Percentiles rank a stretch among this genome's conserved stretches.
Conservation (phyloP, 2,888 invertebrate genomes). For the Celastrina argiolus region DNA sequence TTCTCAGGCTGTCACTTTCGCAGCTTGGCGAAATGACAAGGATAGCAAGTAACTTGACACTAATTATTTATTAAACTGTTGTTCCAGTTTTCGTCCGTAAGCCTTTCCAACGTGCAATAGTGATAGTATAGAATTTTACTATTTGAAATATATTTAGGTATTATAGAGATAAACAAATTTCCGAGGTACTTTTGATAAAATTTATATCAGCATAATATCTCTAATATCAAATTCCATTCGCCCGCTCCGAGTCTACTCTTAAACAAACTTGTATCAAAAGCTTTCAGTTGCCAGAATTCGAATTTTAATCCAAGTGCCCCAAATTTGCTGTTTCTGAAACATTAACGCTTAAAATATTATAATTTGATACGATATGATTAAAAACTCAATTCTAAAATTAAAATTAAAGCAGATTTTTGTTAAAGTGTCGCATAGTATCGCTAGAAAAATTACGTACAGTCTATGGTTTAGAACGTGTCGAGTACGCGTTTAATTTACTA, state of each 20-base stretch:
- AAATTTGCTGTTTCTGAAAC: background rate
- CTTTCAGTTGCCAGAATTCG: slow-evolving; percentile 4
- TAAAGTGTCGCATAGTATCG: no score
- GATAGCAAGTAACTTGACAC: no score
- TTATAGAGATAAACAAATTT: background rate
- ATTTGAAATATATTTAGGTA: background rate
- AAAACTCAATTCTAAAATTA: background rate
- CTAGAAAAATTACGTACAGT: no score
- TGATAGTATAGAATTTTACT: background rate
- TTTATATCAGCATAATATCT: background rate
- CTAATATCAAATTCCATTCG: slow-evolving; percentile 6
- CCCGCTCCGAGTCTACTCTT: background rate
- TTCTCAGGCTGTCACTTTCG: no score
- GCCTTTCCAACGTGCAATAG: background rate
- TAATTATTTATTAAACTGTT: no score
- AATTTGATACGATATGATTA: background rate
- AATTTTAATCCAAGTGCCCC: slow-evolving; percentile 1
- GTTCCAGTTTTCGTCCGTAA: no score
- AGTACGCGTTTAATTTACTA: no score
- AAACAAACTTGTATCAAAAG: slow-evolving; percentile 4
- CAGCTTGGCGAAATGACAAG: no score
- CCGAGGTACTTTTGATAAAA: background rate
- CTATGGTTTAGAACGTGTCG: no score
- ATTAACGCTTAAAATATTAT: slow-evolving; percentile 1
- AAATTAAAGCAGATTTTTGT: no score